Base-by-base conservation (phyloP, 2,797 vertebrate species). In the Lates japonicus region DNA sequence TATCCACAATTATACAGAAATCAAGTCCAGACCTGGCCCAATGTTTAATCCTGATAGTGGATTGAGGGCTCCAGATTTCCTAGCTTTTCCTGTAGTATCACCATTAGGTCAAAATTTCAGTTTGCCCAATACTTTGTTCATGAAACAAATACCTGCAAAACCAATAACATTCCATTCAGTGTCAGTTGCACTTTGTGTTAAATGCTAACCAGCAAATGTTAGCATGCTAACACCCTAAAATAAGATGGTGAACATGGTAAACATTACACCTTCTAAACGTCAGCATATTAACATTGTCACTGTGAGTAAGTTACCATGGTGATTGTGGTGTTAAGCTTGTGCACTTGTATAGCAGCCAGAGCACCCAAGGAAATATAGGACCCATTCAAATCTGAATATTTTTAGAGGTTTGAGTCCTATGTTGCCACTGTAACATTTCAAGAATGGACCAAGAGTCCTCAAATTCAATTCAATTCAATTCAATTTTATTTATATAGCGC, bases 381-480 rank as follows among this genome's bases (percentile, higher is more conserved):
- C 16, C 14, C 16, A 39, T 68, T 41, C n/a, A 33, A 20, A 58
- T 35, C 44, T 6, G 11, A 31, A 8, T 54, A 19, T 55, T 25
- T 37, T 17, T n/a, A 61, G 16, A 29, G 33, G 16, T 5, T 17
- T 62, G 14, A 49, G 7, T 9, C 42, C 9, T 4, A 6, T 20
- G 10, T 20, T 49, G 16, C 16, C 54, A 0, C 19, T 57, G 17
- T 29, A 74, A 33, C 16, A 41, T 44, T 70, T 61, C 20, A 63
- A 57, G 17, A 72, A 60, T 19, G 11, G 25, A 70, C 25, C 19
- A 29, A 11, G 49, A 42, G 57, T 64, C 65, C 39, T 77, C 8
- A 0, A 49, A 0, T 70, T n/a, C n/a, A n/a, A n/a, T n/a, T n/a
- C n/a, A n/a, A n/a, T n/a, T n/a, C n/a, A n/a, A n/a, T n/a, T n/a